phyloP scores from a whole-genome alignment of 2,113 vertebrate species.

The Amphilophus citrinellus region DNA sequence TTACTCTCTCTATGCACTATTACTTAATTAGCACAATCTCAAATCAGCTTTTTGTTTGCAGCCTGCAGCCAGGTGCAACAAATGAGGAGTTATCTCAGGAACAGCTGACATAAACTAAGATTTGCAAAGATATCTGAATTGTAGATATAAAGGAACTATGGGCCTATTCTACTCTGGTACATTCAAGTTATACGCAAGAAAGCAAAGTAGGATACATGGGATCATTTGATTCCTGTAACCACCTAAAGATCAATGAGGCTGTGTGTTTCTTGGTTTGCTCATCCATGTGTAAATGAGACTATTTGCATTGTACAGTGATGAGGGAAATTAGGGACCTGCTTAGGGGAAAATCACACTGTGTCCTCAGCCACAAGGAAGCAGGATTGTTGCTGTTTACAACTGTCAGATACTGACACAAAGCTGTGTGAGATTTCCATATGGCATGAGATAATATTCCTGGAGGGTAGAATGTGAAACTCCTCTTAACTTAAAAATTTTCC shows the following conservation, averaged over 20 bases:
- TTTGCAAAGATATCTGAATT: background rate
- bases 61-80: background rate
- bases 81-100: background rate
- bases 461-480: background rate
- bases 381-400: background rate
- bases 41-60: background rate
- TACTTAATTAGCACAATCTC: slow-evolving; percentile 1
- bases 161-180: background rate
- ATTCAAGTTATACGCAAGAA: background rate
- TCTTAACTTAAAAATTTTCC: background rate
- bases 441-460: background rate
- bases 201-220: background rate
- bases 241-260: slow-evolving; percentile 19
- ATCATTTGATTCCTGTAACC: slow-evolving; percentile 6
- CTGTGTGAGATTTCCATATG: slow-evolving; percentile 12
- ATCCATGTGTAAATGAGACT: slow-evolving; percentile 30
- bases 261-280: slow-evolving; percentile 35
- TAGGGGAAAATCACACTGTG: slow-evolving; percentile 13
- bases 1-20: background rate
- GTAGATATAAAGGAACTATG: background rate
- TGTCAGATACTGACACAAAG: background rate
- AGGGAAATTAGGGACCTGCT: slow-evolving; percentile 46
- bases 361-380: background rate
- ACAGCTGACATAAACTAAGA: background rate
- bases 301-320: slow-evolving; percentile 49